Base-by-base conservation (phyloP, 2,113 vertebrate genomes). In the Pholis gunnellus region DNA sequence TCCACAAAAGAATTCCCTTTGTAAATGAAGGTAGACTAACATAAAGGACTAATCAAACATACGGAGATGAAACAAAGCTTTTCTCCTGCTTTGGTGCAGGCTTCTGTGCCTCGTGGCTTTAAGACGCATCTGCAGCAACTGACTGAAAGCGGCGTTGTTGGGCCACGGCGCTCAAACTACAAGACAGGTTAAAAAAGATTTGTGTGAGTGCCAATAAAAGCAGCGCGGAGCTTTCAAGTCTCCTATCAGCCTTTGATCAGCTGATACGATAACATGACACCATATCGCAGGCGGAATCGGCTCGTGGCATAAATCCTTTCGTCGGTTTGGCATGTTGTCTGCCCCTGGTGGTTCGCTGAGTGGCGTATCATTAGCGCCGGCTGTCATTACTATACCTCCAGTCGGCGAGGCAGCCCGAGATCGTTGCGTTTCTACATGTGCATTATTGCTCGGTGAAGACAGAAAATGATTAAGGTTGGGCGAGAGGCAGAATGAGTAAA, bases 341-440 rank as follows among this genome's bases (percentile, higher is more conserved):
- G 86, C 89, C 88, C 86, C 87, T 67, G 78, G 89, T 87, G 81
- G 83, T 83, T 88, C 79, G 57, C 2, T 89, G 89, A 92, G 74
- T 84, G 89, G 81, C 71, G 75, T 86, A 85, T 92, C 90, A 93
- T 90, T 90, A 91, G 84, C 44, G 34, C 75, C 27, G 72, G 56
- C 87, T 93, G 92, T 91, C 90, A 90, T 87, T 82, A 22, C 86
- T 10, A 11, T 40, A 72, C 70, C 78, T 68, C 42, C 31, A 84
- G 84, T 83, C 82, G 42, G 79, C 68, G 56, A 50, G 15, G 38
- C 56, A 59, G 44, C n/a, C 79, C 61, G 65, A 27, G 50, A 83
- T 74, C 38, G 54, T n/a, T 78, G 66, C 65, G 78, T 82, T 75
- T 64, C 79, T 74, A 63, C 60, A 9, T 10, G 0, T 75, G 40